These are phyloP conservation scores for Yponomeuta sedellus DNA, from an alignment of 2,888 invertebrate genomes.

Conservation along the genomic window DNA sequence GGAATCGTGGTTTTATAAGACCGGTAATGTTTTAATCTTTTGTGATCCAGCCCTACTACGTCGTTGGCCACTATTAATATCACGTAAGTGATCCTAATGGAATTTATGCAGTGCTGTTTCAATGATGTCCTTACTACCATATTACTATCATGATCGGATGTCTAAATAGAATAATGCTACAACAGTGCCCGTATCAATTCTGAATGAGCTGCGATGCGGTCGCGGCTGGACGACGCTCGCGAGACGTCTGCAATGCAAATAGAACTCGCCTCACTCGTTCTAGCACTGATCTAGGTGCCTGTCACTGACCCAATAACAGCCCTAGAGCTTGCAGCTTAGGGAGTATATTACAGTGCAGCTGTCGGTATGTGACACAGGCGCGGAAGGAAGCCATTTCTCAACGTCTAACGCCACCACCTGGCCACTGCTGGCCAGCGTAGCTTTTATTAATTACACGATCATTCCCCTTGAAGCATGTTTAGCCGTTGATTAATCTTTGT, in stretches of 20 bases:
- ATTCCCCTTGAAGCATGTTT: neutral
- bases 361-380: conserved; percentile 9
- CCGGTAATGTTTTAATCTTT: no score
- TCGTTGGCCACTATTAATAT: no score
- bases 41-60: neutral
- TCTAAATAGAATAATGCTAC: conserved; percentile 7
- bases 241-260: conserved; percentile 53
- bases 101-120: neutral
- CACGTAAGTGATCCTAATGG: neutral
- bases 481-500: neutral
- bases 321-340: conserved; percentile 30
- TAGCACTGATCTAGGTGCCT: conserved; percentile 32
- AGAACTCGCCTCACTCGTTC: conserved; percentile 44
- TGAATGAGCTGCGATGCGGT: conserved; percentile 18
- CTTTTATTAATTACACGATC: conserved; percentile 10
- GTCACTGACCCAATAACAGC: conserved; percentile 27
- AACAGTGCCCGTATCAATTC: conserved; percentile 2
- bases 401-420: conserved; percentile 29
- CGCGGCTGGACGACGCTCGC: conserved; percentile 35
- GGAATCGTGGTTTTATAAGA: no score
- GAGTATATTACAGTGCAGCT: conserved; percentile 28
- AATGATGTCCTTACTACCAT: neutral
- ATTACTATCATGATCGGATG: conserved; percentile 5
- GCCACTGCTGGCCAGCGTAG: conserved; percentile 6
- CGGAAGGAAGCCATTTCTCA: conserved; percentile 50